Conservation (phyloP, 2,888 invertebrate species). For the Brenthis daphne region DNA sequence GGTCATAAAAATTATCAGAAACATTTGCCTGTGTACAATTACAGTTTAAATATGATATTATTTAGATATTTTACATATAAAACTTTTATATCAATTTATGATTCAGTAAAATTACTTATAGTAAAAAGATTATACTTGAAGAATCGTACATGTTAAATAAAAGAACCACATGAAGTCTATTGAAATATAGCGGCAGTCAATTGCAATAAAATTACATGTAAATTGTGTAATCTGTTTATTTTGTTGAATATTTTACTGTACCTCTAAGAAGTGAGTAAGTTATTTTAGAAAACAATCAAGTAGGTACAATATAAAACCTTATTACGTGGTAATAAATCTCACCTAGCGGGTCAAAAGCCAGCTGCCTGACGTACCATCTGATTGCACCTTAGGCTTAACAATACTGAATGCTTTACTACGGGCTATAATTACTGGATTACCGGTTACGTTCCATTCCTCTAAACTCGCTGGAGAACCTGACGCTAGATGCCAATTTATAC, state of each 20-base stretch:
- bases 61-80: not conserved
- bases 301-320: conserved; percentile 46
- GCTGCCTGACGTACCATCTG: conserved; percentile 48
- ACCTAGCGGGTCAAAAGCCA: conserved; percentile 60
- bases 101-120: too few relatives aligned
- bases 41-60: conserved; percentile 19
- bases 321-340: conserved; percentile 44
- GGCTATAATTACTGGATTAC: conserved; percentile 60
- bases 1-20: conserved; percentile 47
- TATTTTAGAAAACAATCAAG: conserved; percentile 43
- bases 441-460: conserved; percentile 45
- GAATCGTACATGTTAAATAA: not conserved
- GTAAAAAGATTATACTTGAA: not conserved
- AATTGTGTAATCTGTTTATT: conserved; percentile 22
- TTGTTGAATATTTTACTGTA: conserved; percentile 13
- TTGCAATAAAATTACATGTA: conserved; percentile 17
- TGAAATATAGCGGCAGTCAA: conserved; percentile 3
- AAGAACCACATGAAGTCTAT: not conserved
- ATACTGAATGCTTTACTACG: conserved; percentile 52
- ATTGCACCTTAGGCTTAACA: conserved; percentile 61
- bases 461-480: conserved; percentile 24
- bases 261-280: conserved; percentile 21
- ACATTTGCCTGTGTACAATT: conserved; percentile 27
- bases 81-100: not conserved
- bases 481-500: conserved; percentile 24